Base-by-base conservation (phyloP, 1,140 invertebrate genomes). In the Chymomyza costata region DNA sequence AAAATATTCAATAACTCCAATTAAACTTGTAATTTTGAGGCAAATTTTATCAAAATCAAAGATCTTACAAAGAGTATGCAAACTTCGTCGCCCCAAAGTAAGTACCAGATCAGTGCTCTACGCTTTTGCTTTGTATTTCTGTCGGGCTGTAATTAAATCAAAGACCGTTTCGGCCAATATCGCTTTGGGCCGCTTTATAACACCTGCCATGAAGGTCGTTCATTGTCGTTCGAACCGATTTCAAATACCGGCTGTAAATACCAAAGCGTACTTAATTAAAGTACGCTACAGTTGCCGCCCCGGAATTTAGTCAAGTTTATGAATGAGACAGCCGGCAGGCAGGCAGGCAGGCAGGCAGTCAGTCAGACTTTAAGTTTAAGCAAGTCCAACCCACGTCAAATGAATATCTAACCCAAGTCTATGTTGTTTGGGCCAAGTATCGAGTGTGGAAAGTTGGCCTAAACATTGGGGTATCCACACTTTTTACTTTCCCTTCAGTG, bases 221-320 rank as follows among this genome's bases (percentile, higher is more conserved):
- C 6, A 11, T 25, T 25, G 21, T 25, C 3, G 3, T 25, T 25
- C 8, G 21, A 25, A 8, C 21, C 21, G 21, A 25, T 25, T 25
- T 3, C 21, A 25, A 3, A 3, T 8, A 25, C 8, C 8, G 8
- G 8, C 21, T 8, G 8, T 25, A 25, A 25, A 25, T 25, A 25
- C 60, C 55, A 73, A 64, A 67, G 60, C 54, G 74, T 67, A 47
- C 39, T 67, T 67, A 73, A 73, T 74, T 57, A 57, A 74, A 53
- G n/a, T n/a, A n/a, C n/a, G n/a, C n/a, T n/a, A n/a, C n/a, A n/a
- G n/a, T n/a, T n/a, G n/a, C n/a, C 53, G 40, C 34, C 63, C 16
- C 14, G 30, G 34, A n/a, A 14, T 3, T 14, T 1, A 15, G 21
- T 25, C 21, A 25, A 25, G 21, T 25, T 25, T 25, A 25, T 25